Base-by-base conservation (phyloP, 2,888 invertebrate species). In the Altica lythri region DNA sequence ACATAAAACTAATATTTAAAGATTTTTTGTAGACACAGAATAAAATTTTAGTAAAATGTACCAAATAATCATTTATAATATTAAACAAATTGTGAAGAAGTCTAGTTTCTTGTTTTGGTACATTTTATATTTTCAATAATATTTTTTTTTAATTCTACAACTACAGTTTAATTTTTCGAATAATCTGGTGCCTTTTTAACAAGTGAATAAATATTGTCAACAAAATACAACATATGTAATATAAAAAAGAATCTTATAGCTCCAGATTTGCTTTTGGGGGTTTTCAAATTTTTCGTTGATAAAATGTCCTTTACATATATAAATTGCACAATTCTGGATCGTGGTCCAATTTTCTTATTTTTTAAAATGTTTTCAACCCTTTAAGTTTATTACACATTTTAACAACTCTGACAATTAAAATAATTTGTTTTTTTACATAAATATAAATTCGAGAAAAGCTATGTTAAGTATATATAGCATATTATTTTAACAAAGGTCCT, bases 131-230 rank as follows among this genome's bases (percentile, higher is more conserved):
- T 54, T 55, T 59, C 52, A 59, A 52, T 56, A 60, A 54, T 47
- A 49, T 54, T 57, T 59, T 50, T 53, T 60, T n/a, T n/a, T n/a
- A n/a, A 22, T 22, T 22, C 14, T 52, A 52, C 54, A 51, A 54
- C 52, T 55, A 60, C 52, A 59, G 50, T 56, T 58, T 52, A 45
- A 49, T 54, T 57, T 59, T 50, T 53, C 59, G 51, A 63, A 65
- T 66, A 65, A 63, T 66, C 60, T 61, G 63, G 66, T 66, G 66
- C 66, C 55, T 52, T 59, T 59, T 58, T 66, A 70, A 70, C 70
- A 66, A 69, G 70, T 70, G 70, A 64, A 68, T 65, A 60, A 64
- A 67, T 66, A 68, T 62, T 65, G 62, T 53, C 64, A 66, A 64
- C 60, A 43, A 17, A 46, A 40, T 38, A 51, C 42, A 29, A 32